Evolutionary conservation across 2,113 vertebrate species (phyloP).

Genomic region (Bubo scandiacus): DNA sequence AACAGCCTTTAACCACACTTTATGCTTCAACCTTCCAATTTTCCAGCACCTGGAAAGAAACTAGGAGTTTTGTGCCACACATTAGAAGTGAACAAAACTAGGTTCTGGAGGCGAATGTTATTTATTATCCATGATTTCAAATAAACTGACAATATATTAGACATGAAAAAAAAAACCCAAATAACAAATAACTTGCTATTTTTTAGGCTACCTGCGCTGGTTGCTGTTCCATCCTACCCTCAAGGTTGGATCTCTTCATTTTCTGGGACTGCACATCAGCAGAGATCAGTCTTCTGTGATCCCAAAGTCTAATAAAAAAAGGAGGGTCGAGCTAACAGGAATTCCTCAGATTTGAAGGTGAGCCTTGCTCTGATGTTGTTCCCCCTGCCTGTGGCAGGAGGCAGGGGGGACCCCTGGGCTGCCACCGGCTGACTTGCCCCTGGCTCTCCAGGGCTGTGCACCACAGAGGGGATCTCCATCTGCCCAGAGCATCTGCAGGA

Average conservation of each 20-base stretch:
- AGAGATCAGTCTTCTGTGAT: background rate
- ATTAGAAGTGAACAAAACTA: background rate
- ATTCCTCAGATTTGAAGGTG: background rate
- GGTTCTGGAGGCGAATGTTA: background rate
- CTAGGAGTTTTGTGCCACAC: background rate
- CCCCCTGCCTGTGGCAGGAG: fast-evolving
- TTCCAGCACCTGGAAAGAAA: conserved; percentile 6
- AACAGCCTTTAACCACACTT: background rate
- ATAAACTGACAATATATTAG: background rate
- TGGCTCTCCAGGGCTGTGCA: background rate
- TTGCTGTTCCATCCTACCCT: background rate
- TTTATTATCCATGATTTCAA: background rate
- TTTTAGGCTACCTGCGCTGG: background rate
- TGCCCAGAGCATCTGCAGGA: background rate
- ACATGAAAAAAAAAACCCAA: background rate
- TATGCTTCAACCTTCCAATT: background rate
- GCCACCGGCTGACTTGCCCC: fast-evolving
- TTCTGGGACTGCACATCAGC: background rate
- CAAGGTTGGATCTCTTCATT: fast-evolving
- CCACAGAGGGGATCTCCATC: fast-evolving
- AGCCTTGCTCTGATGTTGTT: background rate
- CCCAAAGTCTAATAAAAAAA: background rate
- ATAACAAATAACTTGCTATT: background rate
- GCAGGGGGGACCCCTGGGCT: background rate
- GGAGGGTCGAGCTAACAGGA: background rate